Conservation (phyloP, 2,888 invertebrate genomes). For the Orthosia gracilis region DNA sequence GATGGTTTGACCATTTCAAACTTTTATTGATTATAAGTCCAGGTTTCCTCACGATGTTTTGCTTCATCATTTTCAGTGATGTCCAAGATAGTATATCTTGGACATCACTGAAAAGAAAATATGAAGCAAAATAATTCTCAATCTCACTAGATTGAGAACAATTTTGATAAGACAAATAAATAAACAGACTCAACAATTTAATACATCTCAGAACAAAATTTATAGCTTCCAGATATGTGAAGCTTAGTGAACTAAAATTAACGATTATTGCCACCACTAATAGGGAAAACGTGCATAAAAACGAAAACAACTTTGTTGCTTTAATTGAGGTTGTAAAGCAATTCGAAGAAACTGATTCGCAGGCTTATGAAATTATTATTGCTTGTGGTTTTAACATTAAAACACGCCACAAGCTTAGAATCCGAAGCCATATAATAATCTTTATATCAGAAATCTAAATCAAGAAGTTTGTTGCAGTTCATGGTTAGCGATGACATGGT, state of each 20-base stretch:
- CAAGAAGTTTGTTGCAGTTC: neutral
- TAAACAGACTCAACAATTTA: conserved; percentile 17
- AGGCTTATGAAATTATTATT: conserved; percentile 2
- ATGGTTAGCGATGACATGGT: too few species aligned
- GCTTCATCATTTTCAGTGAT: too few species aligned
- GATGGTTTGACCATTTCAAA: too few species aligned
- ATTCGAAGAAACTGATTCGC: conserved; percentile 42
- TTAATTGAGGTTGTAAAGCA: conserved; percentile 15
- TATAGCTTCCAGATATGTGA: conserved; percentile 45
- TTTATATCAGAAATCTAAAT: neutral
- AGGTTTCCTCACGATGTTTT: too few species aligned
- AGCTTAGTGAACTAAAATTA: conserved; percentile 33
- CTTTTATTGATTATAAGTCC: too few species aligned
- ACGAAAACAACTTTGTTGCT: conserved; percentile 45
- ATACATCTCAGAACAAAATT: conserved; percentile 33
- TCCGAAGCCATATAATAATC: neutral
- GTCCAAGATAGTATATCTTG: too few species aligned
- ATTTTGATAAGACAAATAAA: too few species aligned
- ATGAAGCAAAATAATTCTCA: neutral
- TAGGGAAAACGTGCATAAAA: conserved; percentile 49
- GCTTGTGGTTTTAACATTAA: conserved; percentile 5
- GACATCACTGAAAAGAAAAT: too few species aligned
- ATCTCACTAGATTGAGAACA: too few species aligned
- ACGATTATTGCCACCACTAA: conserved; percentile 45
- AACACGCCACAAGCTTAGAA: neutral